phyloP scores from a whole-genome alignment of 2,113 vertebrate genomes.

The Peucedramus taeniatus region DNA sequence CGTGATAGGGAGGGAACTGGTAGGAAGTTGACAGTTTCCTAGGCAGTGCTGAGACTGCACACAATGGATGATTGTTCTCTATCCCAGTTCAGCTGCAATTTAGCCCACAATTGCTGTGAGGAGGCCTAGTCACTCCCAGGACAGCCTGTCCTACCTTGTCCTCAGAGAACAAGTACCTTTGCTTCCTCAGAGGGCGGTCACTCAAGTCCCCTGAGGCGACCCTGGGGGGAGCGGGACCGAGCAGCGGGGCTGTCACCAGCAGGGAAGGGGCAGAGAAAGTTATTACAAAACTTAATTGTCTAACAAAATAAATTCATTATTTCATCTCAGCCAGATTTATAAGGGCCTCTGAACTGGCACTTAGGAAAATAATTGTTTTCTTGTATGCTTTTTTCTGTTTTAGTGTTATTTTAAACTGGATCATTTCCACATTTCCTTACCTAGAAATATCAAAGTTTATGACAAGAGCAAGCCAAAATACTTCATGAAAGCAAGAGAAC shows the following conservation, averaged over 20 bases:
- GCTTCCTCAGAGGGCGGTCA: conserved; percentile 40
- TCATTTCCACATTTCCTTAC: conserved; percentile 1
- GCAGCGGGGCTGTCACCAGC: background rate
- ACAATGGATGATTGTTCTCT: conserved; percentile 39
- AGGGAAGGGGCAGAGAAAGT: background rate
- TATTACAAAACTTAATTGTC: background rate
- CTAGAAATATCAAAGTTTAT: background rate
- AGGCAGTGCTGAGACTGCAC: background rate
- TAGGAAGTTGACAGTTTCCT: background rate
- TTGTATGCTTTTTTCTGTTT: conserved; percentile 69
- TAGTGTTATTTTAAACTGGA: conserved; percentile 50
- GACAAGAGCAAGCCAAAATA: conserved; percentile 61
- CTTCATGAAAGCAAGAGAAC: conserved; percentile 21
- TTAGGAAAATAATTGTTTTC: background rate
- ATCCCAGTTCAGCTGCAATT: conserved; percentile 34
- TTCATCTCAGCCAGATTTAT: background rate
- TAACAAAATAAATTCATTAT: background rate
- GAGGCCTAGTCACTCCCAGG: background rate
- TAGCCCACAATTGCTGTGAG: background rate
- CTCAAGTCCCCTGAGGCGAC: conserved; percentile 10
- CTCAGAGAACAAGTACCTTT: conserved; percentile 44
- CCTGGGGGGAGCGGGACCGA: background rate
- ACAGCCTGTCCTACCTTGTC: background rate
- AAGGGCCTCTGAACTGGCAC: background rate
- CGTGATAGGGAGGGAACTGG: background rate